These are phyloP conservation scores for Papilio machaon DNA, from an alignment of 1,140 invertebrate genomes.

Conservation along the genomic window DNA sequence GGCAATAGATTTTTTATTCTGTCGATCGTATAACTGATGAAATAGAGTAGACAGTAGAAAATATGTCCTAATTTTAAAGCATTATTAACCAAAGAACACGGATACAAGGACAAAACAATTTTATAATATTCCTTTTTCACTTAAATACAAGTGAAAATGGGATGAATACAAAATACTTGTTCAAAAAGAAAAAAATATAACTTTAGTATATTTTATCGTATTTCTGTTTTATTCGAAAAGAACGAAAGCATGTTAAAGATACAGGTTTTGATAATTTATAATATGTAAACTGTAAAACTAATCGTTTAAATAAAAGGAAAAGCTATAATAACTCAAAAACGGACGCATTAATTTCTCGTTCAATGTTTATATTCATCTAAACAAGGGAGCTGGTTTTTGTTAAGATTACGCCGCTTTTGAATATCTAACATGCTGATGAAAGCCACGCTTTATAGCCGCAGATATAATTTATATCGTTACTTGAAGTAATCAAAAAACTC, in stretches of 20 bases:
- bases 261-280: too few relatives aligned
- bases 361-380: constrained; percentile 22
- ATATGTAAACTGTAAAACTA: too few relatives aligned
- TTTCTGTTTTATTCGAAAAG: too few relatives aligned
- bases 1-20: background rate
- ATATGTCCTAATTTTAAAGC: background rate
- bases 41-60: background rate
- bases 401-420: constrained; percentile 6
- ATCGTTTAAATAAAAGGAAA: background rate
- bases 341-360: background rate
- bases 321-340: background rate
- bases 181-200: too few relatives aligned
- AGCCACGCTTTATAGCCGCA: constrained; percentile 8
- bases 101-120: too few relatives aligned
- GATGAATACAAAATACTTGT: too few relatives aligned
- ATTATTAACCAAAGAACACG: too few relatives aligned
- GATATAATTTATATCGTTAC: background rate
- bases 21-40: background rate
- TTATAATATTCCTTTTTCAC: too few relatives aligned
- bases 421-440: background rate
- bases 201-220: too few relatives aligned
- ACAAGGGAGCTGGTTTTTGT: constrained; percentile 12
- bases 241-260: too few relatives aligned
- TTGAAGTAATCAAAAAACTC: background rate
- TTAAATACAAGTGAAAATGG: too few relatives aligned